Base-by-base conservation (phyloP, 2,888 invertebrate species). In the Eumacrocentrus americanus region DNA sequence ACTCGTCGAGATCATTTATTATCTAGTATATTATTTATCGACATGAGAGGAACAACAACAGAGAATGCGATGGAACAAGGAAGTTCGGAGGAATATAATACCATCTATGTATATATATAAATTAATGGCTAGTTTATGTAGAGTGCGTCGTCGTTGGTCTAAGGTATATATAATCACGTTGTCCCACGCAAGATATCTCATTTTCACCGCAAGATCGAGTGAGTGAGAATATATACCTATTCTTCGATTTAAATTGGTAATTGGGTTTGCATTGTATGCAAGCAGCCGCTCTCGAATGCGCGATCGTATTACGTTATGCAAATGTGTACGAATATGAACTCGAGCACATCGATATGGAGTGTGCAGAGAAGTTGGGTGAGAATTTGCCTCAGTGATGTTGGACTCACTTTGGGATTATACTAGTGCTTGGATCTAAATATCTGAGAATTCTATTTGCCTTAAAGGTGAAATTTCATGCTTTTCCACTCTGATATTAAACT, bases 221-320 rank as follows among this genome's bases (percentile, higher is more conserved):
- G 35, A 44, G 20, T 18, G n/a, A 54, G 29, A 42, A 29, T 16
- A 9, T 9, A 22, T 14, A 34, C 42, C 14, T 29, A 29, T 54
- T 54, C 42, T 54, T 44, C 20, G 54, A 44, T 54, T 55, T 37
- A 55, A 55, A 47, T 55, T 55, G 35, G 47, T 47, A 55, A 55
- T 55, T 55, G 55, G 14, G 47, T 55, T 47, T 55, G 46, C 47
- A 55, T 55, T 55, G 47, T 55, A 55, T 47, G 55, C 55, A 55
- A 37, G 18, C 47, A 55, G 16, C 6, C 55, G 12, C 23, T 46
- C 35, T 55, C 14, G 44, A 12, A 54, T 34, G 20, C 54, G 44
- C 16, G 54, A 54, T 57, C 50, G 58, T 51, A 58, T 58, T 58
- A 51, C 58, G 38, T 51, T 58, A 58, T 58, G 58, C 58, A 58